Percentiles rank a stretch among this genome's conserved stretches.
These are phyloP conservation scores for Falcaria lacertinaria DNA, from an alignment of 2,888 invertebrate species.

Conservation along the genomic window DNA sequence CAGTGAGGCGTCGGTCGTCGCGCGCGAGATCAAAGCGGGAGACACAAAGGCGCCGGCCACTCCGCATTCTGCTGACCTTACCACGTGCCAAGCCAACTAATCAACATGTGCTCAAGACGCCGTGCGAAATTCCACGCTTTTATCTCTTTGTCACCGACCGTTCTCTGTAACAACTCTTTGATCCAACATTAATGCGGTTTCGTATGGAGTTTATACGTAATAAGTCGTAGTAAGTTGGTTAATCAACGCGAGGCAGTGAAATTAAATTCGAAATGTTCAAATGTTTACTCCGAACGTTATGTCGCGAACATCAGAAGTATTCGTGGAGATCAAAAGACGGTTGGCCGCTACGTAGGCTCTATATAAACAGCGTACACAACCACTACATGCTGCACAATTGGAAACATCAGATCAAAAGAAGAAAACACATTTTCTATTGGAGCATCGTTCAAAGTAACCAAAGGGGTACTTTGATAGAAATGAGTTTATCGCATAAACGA, in stretches of 20 bases:
- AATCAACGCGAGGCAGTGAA: neutral
- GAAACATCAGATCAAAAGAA: conserved; percentile 5
- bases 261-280: neutral
- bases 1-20: conserved; percentile 22
- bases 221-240: neutral
- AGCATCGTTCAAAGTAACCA: conserved; percentile 10
- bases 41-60: conserved; percentile 40
- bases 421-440: conserved; percentile 6
- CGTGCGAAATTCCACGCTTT: conserved; percentile 19
- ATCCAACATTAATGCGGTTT: conserved; percentile 2
- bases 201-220: neutral
- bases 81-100: conserved; percentile 35
- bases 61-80: conserved; percentile 30
- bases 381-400: neutral
- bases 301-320: neutral
- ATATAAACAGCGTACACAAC: neutral
- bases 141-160: conserved; percentile 15
- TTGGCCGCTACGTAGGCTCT: neutral
- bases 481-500: conserved; percentile 36
- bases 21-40: conserved; percentile 45
- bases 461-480: conserved; percentile 25
- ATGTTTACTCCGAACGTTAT: neutral
- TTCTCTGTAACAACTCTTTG: conserved; percentile 1
- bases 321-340: neutral
- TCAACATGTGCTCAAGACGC: conserved; percentile 31